A percentile compares a stretch with the other conserved stretches of the same genome.
phyloP scores from a whole-genome alignment of 2,888 invertebrate species.

The Oithona nana region DNA sequence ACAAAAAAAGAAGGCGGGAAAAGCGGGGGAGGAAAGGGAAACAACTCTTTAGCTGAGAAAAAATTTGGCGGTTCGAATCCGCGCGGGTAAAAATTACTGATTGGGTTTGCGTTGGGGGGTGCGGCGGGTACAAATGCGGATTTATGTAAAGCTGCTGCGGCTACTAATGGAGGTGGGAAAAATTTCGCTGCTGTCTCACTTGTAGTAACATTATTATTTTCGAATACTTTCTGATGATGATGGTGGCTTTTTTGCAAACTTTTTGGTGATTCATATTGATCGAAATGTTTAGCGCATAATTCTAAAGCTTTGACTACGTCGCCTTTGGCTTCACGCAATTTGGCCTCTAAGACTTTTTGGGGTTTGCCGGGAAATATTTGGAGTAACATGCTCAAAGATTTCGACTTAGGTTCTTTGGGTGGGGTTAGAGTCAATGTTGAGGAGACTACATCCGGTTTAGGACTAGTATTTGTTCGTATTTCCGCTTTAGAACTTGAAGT shows the following conservation, averaged over 20 bases:
- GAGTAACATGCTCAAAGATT: conserved; percentile 49
- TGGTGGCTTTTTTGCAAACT: neutral
- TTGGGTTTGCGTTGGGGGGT: too few relatives aligned
- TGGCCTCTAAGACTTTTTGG: conserved; percentile 64
- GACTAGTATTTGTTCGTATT: too few relatives aligned
- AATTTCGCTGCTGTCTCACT: neutral
- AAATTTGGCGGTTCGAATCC: neutral
- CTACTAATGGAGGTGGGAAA: neutral
- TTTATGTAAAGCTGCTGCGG: neutral
- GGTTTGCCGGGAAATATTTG: conserved; percentile 78
- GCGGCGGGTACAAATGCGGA: neutral
- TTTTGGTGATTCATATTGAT: neutral
- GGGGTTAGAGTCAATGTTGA: neutral
- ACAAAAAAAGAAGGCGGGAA: neutral
- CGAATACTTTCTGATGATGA: conserved; percentile 7
- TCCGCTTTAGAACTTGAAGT: too few relatives aligned
- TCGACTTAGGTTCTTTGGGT: neutral
- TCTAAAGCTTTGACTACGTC: conserved; percentile 76
- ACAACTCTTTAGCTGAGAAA: neutral
- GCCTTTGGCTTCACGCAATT: conserved; percentile 76
- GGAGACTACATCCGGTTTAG: neutral
- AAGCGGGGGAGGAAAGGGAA: neutral
- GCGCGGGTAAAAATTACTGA: too few relatives aligned
- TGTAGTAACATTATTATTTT: neutral
- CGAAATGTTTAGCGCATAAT: conserved; percentile 17